Base-by-base conservation (phyloP, 37 sponge, comb jelly and placozoan genomes). In the Amphimedon queenslandica region DNA sequence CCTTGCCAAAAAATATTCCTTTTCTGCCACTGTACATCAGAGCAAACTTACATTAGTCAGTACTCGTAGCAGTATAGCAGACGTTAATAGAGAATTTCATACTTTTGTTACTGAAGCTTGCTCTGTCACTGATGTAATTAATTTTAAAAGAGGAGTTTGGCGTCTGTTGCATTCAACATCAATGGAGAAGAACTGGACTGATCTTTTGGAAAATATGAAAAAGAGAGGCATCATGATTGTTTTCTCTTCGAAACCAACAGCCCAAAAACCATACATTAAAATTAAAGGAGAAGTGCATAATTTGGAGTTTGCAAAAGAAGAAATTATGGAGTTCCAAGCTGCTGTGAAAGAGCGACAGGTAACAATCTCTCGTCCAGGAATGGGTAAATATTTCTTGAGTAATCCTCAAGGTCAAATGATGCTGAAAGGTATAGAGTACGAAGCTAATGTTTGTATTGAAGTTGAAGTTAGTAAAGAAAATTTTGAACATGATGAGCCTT, bases 21-120 rank as follows among this genome's bases (percentile, higher is more conserved):
- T 57, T 4, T 0, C 32, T 55, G 40, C 58, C 16, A 18, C 18
- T 4, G n/a, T 63, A 29, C 23, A 24, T 2, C 23, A 56, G 0
- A 40, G 63, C 20, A 23, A 1, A 24, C 43, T 83, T 31, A 76
- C 10, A 24, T 5, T 83, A 33, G 47, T 42, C 60, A 78, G 86
- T 25, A 65, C 72, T 25, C 55, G 39, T 4, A 30, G 73, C 36
- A 40, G 3, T 24, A 67, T 72, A 24, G 37, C 37, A 3, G 24
- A 71, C 40, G 34, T 78, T 20, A 58, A 30, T 21, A 1, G 34
- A 11, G 30, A 1, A 24, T 34, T 87, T 0, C 24, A 64, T 8
- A 24, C 69, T 13, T 87, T 76, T 40, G 43, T 87, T 41, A 30
- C 67, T 34, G 57, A 69, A 35, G 74, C 74, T 30, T 77, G 87